A percentile compares a stretch with the other conserved stretches of the same genome.
Evolutionary conservation across 1,140 invertebrate genomes (phyloP).

Genomic region (Rhopalosiphum maidis): DNA sequence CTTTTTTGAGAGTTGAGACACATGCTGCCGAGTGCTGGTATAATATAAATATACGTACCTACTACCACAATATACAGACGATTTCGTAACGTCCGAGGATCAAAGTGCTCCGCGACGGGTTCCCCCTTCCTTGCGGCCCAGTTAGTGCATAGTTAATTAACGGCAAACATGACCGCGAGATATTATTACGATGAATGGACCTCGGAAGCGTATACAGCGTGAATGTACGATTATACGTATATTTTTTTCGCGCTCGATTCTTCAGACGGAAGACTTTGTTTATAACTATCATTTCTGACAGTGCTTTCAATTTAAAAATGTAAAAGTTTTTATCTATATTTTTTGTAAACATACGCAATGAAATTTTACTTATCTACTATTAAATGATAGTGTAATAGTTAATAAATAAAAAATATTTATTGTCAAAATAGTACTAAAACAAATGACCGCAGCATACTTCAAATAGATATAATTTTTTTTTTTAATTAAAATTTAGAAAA

Average conservation of each 20-base stretch:
- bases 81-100: background rate
- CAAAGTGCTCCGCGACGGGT: background rate
- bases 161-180: background rate
- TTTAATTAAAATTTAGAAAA: too few species aligned
- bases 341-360: background rate
- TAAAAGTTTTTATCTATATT: background rate
- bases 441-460: too few species aligned
- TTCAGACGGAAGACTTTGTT: background rate
- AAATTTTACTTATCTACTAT: background rate
- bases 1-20: background rate
- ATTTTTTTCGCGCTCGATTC: background rate
- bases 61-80: background rate
- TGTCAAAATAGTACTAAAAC: too few species aligned
- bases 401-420: too few species aligned
- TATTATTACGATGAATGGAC: slow-evolving; percentile 7
- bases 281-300: background rate
- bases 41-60: background rate
- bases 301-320: background rate
- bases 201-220: background rate
- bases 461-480: too few species aligned
- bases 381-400: too few species aligned
- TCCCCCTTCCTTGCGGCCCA: background rate
- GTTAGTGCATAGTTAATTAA: background rate
- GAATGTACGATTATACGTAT: background rate
- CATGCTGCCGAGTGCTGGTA: background rate